phyloP scores from a whole-genome alignment of 2,113 vertebrate species.

The Megalops atlanticus region DNA sequence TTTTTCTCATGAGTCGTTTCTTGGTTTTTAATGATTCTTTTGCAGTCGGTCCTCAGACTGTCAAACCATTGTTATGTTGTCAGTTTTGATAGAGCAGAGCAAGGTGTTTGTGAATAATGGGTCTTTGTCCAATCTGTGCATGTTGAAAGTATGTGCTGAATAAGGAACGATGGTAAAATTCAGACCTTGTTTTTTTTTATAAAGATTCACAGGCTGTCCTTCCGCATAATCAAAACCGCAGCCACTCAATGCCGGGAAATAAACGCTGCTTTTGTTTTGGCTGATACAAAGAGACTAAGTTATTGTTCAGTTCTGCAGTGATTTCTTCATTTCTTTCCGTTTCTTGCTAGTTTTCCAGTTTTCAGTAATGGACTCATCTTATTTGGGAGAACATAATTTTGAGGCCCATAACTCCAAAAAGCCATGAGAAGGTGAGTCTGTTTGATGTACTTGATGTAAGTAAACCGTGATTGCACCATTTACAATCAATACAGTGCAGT shows the following conservation, averaged over 20 bases:
- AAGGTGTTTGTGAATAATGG: conserved; percentile 65
- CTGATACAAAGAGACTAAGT: conserved; percentile 50
- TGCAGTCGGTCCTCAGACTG: not conserved
- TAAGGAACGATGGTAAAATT: conserved; percentile 60
- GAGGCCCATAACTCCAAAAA: not conserved
- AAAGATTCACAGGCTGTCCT: conserved; percentile 64
- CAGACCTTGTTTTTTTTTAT: conserved; percentile 60
- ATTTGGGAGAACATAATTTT: conserved; percentile 13
- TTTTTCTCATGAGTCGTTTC: not conserved
- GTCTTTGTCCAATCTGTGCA: conserved; percentile 60
- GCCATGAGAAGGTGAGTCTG: not conserved
- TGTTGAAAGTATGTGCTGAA: conserved; percentile 61
- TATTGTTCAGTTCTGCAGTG: conserved; percentile 60
- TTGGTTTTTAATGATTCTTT: not conserved
- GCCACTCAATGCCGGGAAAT: conserved; percentile 60
- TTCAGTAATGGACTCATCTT: conserved; percentile 16
- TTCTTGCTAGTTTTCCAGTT: conserved; percentile 42
- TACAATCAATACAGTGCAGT: not conserved
- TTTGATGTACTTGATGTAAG: not conserved
- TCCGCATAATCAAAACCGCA: conserved; percentile 62
- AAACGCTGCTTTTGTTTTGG: conserved; percentile 68
- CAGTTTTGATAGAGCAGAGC: conserved; percentile 57
- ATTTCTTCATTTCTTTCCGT: conserved; percentile 44
- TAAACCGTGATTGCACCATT: not conserved
- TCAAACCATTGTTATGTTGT: conserved; percentile 43